These are phyloP conservation scores for Oncorhynchus keta DNA, from an alignment of 2,113 vertebrate genomes.

Conservation along the genomic window DNA sequence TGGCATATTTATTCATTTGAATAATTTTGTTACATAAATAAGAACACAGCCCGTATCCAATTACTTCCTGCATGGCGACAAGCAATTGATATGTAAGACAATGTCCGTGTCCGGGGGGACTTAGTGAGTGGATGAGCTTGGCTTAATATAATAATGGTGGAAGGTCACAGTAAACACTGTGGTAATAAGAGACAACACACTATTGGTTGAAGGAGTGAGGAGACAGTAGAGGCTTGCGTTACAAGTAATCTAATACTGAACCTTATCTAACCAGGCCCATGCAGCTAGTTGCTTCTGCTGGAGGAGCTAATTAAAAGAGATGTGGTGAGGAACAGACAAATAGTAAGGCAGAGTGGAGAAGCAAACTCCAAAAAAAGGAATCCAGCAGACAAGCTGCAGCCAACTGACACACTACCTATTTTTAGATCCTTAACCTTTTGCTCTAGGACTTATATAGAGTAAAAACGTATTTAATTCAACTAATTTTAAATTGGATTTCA, in stretches of 20 bases:
- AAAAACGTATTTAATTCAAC: not conserved
- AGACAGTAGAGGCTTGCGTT: conserved; percentile 37
- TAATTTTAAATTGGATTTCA: conserved; percentile 42
- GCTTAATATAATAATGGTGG: conserved; percentile 41
- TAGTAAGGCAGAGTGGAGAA: conserved; percentile 28
- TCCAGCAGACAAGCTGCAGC: conserved; percentile 45
- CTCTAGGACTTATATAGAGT: conserved; percentile 22
- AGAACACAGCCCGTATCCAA: too few species aligned
- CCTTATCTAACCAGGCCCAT: conserved; percentile 59
- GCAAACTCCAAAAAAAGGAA: conserved; percentile 49
- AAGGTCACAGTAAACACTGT: conserved; percentile 34
- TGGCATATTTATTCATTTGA: not conserved
- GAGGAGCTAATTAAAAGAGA: conserved; percentile 62
- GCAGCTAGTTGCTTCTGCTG: conserved; percentile 29
- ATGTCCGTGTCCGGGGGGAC: not conserved
- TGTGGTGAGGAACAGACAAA: conserved; percentile 42
- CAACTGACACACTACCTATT: conserved; percentile 59
- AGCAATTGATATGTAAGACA: not conserved
- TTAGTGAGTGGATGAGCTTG: not conserved
- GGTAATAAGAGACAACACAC: conserved; percentile 51
- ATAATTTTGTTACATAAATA: not conserved
- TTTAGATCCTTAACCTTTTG: conserved; percentile 55
- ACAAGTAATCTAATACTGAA: conserved; percentile 59
- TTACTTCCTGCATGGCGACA: too few species aligned
- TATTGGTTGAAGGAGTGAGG: conserved; percentile 31